Evolutionary conservation across 2,797 vertebrate species (phyloP).

Genomic region (Anniella stebbinsi): DNA sequence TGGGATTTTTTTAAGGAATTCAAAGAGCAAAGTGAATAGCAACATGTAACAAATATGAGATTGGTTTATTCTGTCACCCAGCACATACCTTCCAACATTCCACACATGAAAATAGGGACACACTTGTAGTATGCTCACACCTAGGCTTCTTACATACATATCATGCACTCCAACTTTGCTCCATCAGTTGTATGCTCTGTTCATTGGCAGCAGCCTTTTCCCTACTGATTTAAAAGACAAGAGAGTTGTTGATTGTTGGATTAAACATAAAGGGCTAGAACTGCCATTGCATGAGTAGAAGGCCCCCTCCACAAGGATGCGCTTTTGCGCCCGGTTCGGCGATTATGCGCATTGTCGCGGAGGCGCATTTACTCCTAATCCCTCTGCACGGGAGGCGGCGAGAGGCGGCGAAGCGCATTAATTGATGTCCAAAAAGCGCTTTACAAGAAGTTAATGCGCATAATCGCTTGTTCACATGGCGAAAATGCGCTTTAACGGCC

Average conservation of each 20-base stretch:
- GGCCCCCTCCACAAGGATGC: too few species aligned
- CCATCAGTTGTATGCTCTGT: neutral
- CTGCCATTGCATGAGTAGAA: neutral
- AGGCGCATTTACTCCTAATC: too few species aligned
- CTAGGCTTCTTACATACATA: too few species aligned
- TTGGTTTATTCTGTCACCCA: neutral
- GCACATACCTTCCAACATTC: neutral
- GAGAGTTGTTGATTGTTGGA: neutral
- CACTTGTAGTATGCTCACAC: neutral
- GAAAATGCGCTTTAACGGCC: too few species aligned
- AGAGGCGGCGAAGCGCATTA: too few species aligned
- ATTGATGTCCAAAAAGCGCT: too few species aligned
- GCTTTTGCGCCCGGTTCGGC: too few species aligned
- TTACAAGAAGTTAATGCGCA: too few species aligned
- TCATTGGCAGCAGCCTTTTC: neutral
- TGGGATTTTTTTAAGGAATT: accelerated
- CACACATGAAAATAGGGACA: too few species aligned
- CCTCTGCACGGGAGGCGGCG: too few species aligned
- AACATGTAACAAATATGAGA: neutral
- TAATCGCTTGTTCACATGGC: too few species aligned
- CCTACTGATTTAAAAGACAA: neutral
- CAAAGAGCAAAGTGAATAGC: neutral
- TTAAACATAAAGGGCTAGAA: neutral
- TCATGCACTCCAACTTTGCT: neutral
- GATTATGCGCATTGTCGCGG: too few species aligned